A percentile compares a stretch with the other conserved stretches of the same genome.
These are phyloP conservation scores for Gasterosteus aculeatus DNA, from an alignment of 2,113 vertebrate species.

Conservation along the genomic window DNA sequence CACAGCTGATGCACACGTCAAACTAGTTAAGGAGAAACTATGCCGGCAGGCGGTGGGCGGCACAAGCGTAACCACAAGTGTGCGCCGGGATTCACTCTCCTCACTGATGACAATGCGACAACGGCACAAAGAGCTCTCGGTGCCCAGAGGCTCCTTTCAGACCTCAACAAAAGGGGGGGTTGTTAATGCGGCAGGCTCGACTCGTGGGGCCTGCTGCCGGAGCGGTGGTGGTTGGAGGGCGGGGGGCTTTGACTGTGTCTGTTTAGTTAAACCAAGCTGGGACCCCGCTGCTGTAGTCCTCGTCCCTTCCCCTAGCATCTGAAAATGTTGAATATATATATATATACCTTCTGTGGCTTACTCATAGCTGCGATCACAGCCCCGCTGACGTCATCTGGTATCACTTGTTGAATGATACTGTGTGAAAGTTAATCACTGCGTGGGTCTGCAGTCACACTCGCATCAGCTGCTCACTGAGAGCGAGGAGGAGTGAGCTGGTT, in stretches of 20 bases:
- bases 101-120: neutral
- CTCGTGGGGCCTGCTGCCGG: conserved; percentile 19
- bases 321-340: neutral
- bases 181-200: conserved; percentile 49
- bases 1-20: conserved; percentile 9
- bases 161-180: conserved; percentile 46
- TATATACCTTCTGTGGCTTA: conserved; percentile 21
- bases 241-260: conserved; percentile 22
- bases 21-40: conserved; percentile 7
- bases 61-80: conserved; percentile 9
- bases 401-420: conserved; percentile 19
- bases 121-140: neutral
- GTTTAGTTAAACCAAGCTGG: conserved; percentile 16
- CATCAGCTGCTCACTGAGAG: conserved; percentile 12
- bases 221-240: neutral
- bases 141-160: conserved; percentile 36
- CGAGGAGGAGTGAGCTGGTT: neutral
- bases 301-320: neutral
- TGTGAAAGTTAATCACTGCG: conserved; percentile 2
- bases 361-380: neutral
- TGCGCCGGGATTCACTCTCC: conserved; percentile 7
- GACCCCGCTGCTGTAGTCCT: neutral
- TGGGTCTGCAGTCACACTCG: neutral
- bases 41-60: conserved; percentile 29
- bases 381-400: conserved; percentile 14